Evolutionary conservation across 2,797 vertebrate genomes (phyloP), one percentile per base, ranked within the genome.

Genomic region (Salarias fasciatus): DNA sequence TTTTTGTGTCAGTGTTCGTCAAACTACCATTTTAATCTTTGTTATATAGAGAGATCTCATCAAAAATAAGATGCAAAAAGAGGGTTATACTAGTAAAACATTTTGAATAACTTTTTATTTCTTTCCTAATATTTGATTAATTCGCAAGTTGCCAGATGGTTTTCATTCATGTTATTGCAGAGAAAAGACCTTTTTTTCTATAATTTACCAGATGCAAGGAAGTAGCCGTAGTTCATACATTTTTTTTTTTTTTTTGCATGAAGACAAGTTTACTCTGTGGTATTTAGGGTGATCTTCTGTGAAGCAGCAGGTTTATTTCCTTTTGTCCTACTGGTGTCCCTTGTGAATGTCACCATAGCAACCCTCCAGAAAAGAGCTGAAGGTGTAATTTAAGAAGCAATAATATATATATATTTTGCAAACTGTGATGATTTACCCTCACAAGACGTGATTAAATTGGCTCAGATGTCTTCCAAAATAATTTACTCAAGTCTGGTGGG

Each of bases 331-430:
- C 63, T 29, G 15, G 52, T 65, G 56, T 75, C 63, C 52, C 71
- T 59, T 68, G 54, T 0, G 51, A 55, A 70, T 67, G 57, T 87
- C 78, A 67, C 84, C 82, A 85, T 87, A 75, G 80, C 72, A 87
- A 88, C 85, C 24, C 14, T 37, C 30, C 29, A 67, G 66, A 77
- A 77, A 57, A 29, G 29, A 75, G 56, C 47, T 62, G 40, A 71
- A 63, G 48, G 53, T 77, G 57, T 77, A 65, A 82, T 82, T 82
- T 67, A 63, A 56, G 8, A 81, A 72, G 68, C 75, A 75, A 69
- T 79, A 70, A 57, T 62, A 28, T 57, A 55, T 53, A 24, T 44
- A 45, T 42, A 44, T 7, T 8, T n/a, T 59, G 54, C 54, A 70
- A 49, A 9, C 8, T 18, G 5, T 40, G 33, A 41, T 70, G 46